Percentiles rank a stretch among this genome's conserved stretches.
Conservation (phyloP, 2,888 invertebrate species). For the Reticulitermes lucifugus region DNA sequence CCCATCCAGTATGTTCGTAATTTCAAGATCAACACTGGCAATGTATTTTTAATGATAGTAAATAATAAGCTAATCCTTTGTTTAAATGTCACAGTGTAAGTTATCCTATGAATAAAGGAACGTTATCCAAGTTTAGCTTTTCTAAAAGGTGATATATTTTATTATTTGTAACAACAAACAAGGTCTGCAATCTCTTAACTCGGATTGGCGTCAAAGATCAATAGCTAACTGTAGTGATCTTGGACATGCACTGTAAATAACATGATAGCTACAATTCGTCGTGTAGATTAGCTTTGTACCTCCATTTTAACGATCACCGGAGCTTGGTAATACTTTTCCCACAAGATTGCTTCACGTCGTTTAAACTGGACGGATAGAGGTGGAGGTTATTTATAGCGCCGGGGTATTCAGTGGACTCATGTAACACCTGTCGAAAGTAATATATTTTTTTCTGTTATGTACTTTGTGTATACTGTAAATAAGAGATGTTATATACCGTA, state of each 20-base stretch:
- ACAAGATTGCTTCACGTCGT: background rate
- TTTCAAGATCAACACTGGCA: no score
- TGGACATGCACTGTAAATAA: background rate
- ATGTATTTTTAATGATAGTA: background rate
- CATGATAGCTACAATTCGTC: background rate
- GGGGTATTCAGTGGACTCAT: background rate
- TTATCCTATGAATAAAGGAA: no score
- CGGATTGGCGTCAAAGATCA: background rate
- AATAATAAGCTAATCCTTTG: background rate
- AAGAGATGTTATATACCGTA: no score
- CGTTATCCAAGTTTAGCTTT: no score
- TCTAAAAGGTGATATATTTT: no score
- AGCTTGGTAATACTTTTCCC: background rate
- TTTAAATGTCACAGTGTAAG: background rate
- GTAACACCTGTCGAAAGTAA: background rate
- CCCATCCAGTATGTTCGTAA: background rate
- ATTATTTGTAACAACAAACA: background rate
- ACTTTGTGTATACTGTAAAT: no score
- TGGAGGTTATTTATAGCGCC: background rate
- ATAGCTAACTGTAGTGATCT: background rate
- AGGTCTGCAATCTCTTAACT: background rate
- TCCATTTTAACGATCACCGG: background rate
- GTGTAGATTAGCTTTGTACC: background rate
- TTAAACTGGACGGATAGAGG: background rate
- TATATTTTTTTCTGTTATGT: background rate